phyloP scores from a whole-genome alignment of 2,888 invertebrate genomes.

The Sturmia bella region DNA sequence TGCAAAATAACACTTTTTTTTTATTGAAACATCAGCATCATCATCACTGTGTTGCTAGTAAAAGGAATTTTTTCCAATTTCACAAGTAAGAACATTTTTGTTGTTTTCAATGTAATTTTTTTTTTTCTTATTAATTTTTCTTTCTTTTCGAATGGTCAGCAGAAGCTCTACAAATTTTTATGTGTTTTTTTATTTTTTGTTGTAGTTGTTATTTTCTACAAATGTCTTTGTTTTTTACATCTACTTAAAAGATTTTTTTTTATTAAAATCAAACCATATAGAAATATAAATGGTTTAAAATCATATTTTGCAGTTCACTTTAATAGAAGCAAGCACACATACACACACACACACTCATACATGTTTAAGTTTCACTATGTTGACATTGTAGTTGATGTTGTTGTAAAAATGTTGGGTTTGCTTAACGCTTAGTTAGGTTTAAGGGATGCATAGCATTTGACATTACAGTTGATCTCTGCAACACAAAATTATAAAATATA shows the following conservation, averaged over 20 bases:
- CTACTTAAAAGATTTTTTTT: neutral
- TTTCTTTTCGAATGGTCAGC: conserved; percentile 52
- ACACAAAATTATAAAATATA: neutral
- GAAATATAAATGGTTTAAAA: conserved; percentile 38
- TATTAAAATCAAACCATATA: neutral
- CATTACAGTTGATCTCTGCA: conserved; percentile 61
- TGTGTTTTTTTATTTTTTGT: neutral
- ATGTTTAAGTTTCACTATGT: conserved; percentile 13
- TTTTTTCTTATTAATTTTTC: neutral
- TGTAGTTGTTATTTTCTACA: neutral
- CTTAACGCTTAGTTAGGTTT: conserved; percentile 71
- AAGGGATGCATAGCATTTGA: conserved; percentile 68
- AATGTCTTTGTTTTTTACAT: neutral
- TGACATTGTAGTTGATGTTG: neutral
- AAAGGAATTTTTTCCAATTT: conserved; percentile 3
- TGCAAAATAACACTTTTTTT: conserved; percentile 14
- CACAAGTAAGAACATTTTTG: conserved; percentile 7
- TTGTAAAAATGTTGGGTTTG: conserved; percentile 66
- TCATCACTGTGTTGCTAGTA: neutral
- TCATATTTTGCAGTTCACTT: conserved; percentile 40
- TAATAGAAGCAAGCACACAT: neutral
- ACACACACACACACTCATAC: neutral
- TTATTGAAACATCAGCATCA: neutral
- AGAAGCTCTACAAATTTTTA: conserved; percentile 13
- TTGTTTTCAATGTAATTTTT: no score